Conservation (phyloP, 2,888 invertebrate species). For the Campoplex capitator region DNA sequence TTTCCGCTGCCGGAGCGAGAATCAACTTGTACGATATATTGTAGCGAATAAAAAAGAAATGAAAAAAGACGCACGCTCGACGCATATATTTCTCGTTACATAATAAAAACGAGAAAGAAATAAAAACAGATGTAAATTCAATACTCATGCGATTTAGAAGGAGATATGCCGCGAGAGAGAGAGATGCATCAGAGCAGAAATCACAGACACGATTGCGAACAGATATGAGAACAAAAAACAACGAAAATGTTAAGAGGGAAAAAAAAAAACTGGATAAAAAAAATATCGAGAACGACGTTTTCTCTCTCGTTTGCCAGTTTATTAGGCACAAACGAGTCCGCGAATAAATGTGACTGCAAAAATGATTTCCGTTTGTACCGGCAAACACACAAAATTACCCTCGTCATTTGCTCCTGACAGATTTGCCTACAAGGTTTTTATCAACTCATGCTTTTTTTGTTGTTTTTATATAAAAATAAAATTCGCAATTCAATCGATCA, state of each 20-base stretch:
- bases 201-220: conserved; percentile 16
- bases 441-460: background rate
- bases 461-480: background rate
- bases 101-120: conserved; percentile 15
- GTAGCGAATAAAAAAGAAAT: background rate
- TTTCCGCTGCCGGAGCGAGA: conserved; percentile 23
- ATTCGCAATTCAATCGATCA: background rate
- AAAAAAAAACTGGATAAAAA: background rate
- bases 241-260: background rate
- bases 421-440: background rate
- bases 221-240: background rate
- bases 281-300: background rate
- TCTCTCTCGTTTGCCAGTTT: conserved; percentile 1
- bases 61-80: background rate
- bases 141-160: conserved; percentile 1
- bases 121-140: conserved; percentile 15
- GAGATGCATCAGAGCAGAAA: background rate
- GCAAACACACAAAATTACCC: background rate
- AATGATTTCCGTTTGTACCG: background rate
- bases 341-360: background rate
- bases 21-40: conserved; percentile 33
- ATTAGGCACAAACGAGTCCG: background rate
- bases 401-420: background rate
- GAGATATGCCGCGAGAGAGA: background rate
- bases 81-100: conserved; percentile 27